phyloP scores from a whole-genome alignment of 2,888 invertebrate genomes.

The Drosophila putrida region DNA sequence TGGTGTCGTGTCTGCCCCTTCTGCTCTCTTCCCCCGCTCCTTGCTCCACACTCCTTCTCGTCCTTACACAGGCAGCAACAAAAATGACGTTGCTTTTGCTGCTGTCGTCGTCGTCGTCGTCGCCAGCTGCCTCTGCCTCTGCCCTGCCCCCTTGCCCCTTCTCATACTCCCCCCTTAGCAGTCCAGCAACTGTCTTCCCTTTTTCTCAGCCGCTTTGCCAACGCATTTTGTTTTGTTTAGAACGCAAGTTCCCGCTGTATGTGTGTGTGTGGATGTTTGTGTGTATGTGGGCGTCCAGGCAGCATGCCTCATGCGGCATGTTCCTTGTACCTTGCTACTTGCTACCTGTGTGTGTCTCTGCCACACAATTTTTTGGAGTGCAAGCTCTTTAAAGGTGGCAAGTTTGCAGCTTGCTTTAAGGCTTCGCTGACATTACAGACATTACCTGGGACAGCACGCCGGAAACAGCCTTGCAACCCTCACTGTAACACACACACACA shows the following conservation, averaged over 20 bases:
- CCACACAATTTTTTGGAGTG: slow-evolving; percentile 19
- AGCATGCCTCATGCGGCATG: slow-evolving; percentile 61
- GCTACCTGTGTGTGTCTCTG: slow-evolving; percentile 42
- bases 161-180: slow-evolving; percentile 2
- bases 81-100: slow-evolving; percentile 77
- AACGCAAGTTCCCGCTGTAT: slow-evolving; percentile 54
- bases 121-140: slow-evolving; percentile 62
- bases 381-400: slow-evolving; percentile 51
- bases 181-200: neutral
- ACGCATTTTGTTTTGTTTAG: slow-evolving; percentile 80
- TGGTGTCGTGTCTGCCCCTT: slow-evolving; percentile 75
- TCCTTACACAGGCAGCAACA: slow-evolving; percentile 46
- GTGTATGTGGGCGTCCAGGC: slow-evolving; percentile 35
- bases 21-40: neutral
- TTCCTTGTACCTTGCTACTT: slow-evolving; percentile 45
- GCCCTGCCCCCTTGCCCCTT: slow-evolving; percentile 23
- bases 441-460: slow-evolving; percentile 64
- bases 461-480: slow-evolving; percentile 59
- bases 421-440: slow-evolving; percentile 42
- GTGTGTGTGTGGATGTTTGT: slow-evolving; percentile 23
- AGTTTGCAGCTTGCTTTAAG: slow-evolving; percentile 49
- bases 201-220: slow-evolving; percentile 55
- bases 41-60: slow-evolving; percentile 20
- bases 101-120: slow-evolving; percentile 64
- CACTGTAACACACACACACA: slow-evolving; percentile 23